Evolutionary conservation across 2,888 invertebrate species (phyloP), one percentile per base, ranked within the genome.

Genomic region (Apotomis capreana): DNA sequence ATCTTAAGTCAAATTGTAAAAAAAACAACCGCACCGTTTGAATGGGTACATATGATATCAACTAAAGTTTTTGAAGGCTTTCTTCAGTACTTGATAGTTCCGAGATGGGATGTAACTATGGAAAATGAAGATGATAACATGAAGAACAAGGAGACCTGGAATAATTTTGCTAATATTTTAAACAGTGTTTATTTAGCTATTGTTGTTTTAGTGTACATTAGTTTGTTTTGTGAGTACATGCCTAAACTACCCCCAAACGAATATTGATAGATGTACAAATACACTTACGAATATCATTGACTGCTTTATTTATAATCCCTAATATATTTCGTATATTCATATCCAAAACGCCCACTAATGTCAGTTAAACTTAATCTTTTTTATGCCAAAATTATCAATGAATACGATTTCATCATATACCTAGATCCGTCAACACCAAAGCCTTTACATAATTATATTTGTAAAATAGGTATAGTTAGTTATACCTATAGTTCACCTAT

Each of bases 131-230:
- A 26, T 62, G 58, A 62, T 36, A 68, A 63, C 49, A 61, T 74
- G 44, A 74, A 70, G 9, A 74, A 73, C 51, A 70, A 51, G 12
- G 74, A 77, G 59, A 75, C 76, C 46, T 87, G 86, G 84, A 78
- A 65, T 0, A 78, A 82, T 71, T 83, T 87, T 46, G 78, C 80
- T 0, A 82, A 80, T 74, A 75, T 83, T 36, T 12, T 83, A 0
- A 85, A 86, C 65, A 76, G 76, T 75, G 59, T 79, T 5, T 68
- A 10, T 69, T 70, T 70, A n/a, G 40, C 69, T 61, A 26, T 80
- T 26, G 69, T 79, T 49, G n/a, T 78, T 54, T 46, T 78, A 69
- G 71, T 76, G 13, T 86, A 85, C 74, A 36, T 83, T 10, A 72
- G 70, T 70, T 65, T 84, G 69, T 86, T 82, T 70, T 46, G 65